A percentile compares a stretch with the other conserved stretches of the same genome.
phyloP scores from a whole-genome alignment of 2,797 vertebrate species.

The Clarias platycephalus region DNA sequence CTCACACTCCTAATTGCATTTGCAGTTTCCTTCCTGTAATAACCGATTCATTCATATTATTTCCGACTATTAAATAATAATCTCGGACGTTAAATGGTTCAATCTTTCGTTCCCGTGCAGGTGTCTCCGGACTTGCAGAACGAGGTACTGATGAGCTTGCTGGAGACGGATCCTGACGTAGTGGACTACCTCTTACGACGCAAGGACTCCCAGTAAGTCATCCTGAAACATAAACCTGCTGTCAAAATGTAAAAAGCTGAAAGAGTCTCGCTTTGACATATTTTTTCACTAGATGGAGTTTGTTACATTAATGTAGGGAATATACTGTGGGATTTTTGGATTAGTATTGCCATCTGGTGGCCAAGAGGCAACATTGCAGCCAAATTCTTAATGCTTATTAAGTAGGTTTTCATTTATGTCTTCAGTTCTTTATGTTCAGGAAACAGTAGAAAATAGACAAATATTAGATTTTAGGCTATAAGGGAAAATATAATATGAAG shows the following conservation, averaged over 20 bases:
- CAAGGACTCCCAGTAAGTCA: constrained; percentile 87
- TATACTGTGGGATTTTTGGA: background rate
- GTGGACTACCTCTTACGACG: constrained; percentile 94
- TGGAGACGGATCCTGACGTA: constrained; percentile 93
- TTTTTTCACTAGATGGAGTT: background rate
- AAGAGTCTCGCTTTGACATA: background rate
- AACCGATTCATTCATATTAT: background rate
- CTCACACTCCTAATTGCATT: background rate
- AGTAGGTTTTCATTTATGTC: background rate
- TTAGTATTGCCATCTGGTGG: constrained; percentile 30
- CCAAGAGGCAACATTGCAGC: background rate
- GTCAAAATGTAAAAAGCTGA: background rate
- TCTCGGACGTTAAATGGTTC: background rate
- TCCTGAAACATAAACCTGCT: background rate
- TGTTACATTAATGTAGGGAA: background rate
- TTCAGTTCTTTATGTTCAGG: background rate
- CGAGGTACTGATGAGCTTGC: constrained; percentile 90
- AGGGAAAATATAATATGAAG: background rate
- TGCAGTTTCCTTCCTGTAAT: background rate
- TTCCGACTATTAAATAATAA: background rate
- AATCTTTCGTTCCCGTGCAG: constrained; percentile 62
- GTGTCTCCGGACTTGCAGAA: constrained; percentile 94
- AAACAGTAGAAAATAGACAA: background rate
- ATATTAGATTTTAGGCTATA: background rate
- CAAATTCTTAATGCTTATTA: background rate